A percentile compares a stretch with the other conserved stretches of the same genome.
These are phyloP conservation scores for Laodelphax striatellus DNA, from an alignment of 1,140 invertebrate genomes.

Conservation along the genomic window DNA sequence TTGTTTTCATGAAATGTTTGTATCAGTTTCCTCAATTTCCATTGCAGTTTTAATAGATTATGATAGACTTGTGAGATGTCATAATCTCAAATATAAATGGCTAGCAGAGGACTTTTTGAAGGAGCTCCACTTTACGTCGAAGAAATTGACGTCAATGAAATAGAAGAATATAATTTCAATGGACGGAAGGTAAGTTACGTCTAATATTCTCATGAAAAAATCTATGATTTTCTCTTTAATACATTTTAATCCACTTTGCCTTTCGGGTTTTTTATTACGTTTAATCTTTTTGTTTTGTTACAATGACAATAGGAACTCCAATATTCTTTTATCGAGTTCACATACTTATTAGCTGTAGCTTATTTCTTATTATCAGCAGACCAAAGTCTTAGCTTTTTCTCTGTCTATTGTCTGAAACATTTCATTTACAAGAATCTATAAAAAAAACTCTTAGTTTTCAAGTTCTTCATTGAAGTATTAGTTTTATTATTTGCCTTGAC, in stretches of 20 bases:
- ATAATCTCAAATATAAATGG: neutral
- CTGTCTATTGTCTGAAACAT: too few species aligned
- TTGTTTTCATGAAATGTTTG: neutral
- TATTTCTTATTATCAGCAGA: too few species aligned
- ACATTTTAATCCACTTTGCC: neutral
- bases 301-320: neutral
- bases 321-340: too few species aligned
- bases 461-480: too few species aligned
- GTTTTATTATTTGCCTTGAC: too few species aligned
- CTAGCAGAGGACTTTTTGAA: neutral
- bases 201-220: neutral
- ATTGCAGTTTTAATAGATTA: neutral
- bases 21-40: neutral
- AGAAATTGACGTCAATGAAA: neutral
- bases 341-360: too few species aligned
- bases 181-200: neutral
- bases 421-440: too few species aligned
- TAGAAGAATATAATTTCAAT: neutral
- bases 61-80: neutral
- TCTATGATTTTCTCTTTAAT: neutral
- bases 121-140: neutral
- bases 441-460: too few species aligned
- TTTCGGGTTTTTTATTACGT: neutral
- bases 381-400: too few species aligned
- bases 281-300: neutral